Conservation (phyloP, 2,113 vertebrate species). For the Passer domesticus region DNA sequence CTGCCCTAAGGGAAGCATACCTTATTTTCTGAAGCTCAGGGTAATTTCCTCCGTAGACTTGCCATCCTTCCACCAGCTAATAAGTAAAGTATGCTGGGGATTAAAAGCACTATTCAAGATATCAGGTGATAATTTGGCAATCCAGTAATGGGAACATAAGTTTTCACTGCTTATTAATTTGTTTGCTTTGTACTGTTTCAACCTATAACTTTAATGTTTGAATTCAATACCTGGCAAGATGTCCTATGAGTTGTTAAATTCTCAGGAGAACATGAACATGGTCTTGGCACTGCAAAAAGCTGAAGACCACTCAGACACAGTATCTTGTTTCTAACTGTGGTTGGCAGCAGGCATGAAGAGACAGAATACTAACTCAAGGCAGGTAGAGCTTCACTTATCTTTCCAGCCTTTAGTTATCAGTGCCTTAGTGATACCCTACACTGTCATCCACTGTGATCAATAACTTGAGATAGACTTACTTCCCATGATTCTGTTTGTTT, state of each 20-base stretch:
- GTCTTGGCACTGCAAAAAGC: not conserved
- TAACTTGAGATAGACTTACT: not conserved
- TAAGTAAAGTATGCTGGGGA: constrained; percentile 28
- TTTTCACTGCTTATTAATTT: constrained; percentile 29
- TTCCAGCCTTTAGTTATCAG: not conserved
- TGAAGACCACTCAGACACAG: not conserved
- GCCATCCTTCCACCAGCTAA: not conserved
- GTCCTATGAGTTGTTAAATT: not conserved
- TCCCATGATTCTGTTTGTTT: not conserved
- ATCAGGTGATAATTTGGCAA: constrained; percentile 53
- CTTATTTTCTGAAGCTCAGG: constrained; percentile 53
- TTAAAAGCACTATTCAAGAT: constrained; percentile 30
- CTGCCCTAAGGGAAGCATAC: constrained; percentile 1
- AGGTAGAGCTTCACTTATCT: not conserved
- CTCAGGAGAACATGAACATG: not conserved
- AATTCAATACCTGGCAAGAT: not conserved
- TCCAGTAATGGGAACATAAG: not conserved
- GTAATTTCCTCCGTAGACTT: constrained; percentile 24
- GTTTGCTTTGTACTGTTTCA: not conserved
- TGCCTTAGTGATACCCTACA: not conserved
- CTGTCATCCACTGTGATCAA: not conserved
- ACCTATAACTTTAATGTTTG: not conserved
- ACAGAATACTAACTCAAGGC: not conserved
- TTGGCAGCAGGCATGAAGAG: not conserved
- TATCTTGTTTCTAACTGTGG: not conserved